Evolutionary conservation across 2,113 vertebrate species (phyloP).

Genomic region (Semicossyphus pulcher): DNA sequence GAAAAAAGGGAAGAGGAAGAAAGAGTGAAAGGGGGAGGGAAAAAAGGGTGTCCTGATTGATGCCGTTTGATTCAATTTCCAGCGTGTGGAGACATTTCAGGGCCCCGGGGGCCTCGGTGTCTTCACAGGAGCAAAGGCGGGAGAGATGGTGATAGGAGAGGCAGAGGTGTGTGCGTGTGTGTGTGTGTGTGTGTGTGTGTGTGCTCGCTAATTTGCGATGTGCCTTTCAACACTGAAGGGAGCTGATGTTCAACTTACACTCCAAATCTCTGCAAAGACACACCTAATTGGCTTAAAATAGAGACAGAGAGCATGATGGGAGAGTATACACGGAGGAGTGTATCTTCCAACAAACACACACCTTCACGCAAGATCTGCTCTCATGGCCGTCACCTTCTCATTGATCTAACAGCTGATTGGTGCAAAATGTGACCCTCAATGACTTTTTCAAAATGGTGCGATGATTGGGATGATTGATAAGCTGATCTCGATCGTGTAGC

Average conservation of each 20-base stretch:
- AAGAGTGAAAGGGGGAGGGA: slow-evolving; percentile 36
- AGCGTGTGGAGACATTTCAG: slow-evolving; percentile 81
- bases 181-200: background rate
- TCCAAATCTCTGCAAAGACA: slow-evolving; percentile 71
- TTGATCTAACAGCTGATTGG: slow-evolving; percentile 21
- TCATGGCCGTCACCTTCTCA: slow-evolving; percentile 69
- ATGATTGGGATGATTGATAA: slow-evolving; percentile 50
- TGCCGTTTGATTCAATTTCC: slow-evolving; percentile 84
- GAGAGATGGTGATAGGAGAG: slow-evolving; percentile 55
- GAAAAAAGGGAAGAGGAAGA: slow-evolving; percentile 15
- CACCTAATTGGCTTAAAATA: slow-evolving; percentile 73
- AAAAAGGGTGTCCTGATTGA: slow-evolving; percentile 74
- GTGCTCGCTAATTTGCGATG: slow-evolving; percentile 70
- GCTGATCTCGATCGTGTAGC: slow-evolving; percentile 26
- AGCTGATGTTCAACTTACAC: slow-evolving; percentile 74
- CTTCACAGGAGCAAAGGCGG: slow-evolving; percentile 72
- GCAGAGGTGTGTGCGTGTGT: background rate
- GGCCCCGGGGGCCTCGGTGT: slow-evolving; percentile 74
- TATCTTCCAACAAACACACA: slow-evolving; percentile 38
- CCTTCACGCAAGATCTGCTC: background rate
- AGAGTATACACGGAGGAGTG: background rate
- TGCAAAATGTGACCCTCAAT: slow-evolving; percentile 20
- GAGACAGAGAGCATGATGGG: slow-evolving; percentile 23
- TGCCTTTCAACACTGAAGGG: slow-evolving; percentile 76
- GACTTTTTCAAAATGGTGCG: slow-evolving; percentile 19